Evolutionary conservation across 2,888 invertebrate genomes (phyloP), one percentile per base, ranked within the genome.

Genomic region (Melipona bicolor): DNA sequence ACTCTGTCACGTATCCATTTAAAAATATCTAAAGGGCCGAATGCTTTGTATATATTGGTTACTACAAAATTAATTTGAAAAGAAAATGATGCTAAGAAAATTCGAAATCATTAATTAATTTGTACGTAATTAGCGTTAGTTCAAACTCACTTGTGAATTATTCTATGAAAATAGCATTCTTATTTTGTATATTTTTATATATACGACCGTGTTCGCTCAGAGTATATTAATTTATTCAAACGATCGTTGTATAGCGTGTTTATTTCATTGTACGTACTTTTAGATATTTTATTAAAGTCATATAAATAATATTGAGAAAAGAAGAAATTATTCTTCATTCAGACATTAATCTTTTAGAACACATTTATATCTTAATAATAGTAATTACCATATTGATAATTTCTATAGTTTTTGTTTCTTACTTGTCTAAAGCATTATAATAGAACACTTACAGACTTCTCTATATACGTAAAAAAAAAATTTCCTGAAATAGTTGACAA

Each of bases 381-480:
- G 76, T 68, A 80, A 81, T 82, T 79, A 83, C 67, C 68, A 52
- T 79, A 83, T 74, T 61, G 69, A 84, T 85, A 79, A 80, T 73
- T 79, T 84, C 73, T 72, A 77, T 79, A 76, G 15, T 73, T 73
- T 74, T 84, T 70, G 59, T 77, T 62, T 69, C 79, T 89, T 89
- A 88, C 52, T 81, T 73, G 19, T 85, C 84, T 83, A 87, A 84
- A 62, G 76, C 81, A 87, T 86, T 82, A 88, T 77, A 88, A 68
- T 86, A 84, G 89, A 89, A 85, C 83, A 84, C 85, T 89, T 83
- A 88, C 76, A 87, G 79, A 87, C 70, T 87, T 84, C 87, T 87
- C 87, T 87, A 87, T 79, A 67, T 81, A 88, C 81, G 68, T 78
- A 88, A 77, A 88, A 77, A 88, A 77, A 87, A 80, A 84, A 65